Evolutionary conservation across 2,113 vertebrate species (phyloP).

Genomic region (Choloepus hoffmanni): DNA sequence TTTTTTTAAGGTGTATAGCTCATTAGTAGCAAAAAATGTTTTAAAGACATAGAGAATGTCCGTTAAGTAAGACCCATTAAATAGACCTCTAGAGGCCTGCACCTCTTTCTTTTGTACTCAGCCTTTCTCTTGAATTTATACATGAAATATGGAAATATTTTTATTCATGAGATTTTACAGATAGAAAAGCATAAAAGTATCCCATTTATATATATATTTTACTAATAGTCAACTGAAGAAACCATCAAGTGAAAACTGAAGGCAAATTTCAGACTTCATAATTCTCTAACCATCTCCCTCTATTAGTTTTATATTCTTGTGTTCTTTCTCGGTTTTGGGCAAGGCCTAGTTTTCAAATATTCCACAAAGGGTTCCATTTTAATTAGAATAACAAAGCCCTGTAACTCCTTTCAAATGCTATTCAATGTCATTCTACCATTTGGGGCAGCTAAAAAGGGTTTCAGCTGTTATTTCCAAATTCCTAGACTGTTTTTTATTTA

Average conservation of each 20-base stretch:
- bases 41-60: background rate
- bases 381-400: background rate
- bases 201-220: background rate
- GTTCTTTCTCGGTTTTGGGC: background rate
- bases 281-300: background rate
- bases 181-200: conserved; percentile 18
- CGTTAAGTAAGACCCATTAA: background rate
- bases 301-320: background rate
- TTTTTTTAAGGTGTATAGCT: background rate
- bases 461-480: conserved; percentile 18
- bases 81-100: background rate
- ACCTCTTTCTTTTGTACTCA: background rate
- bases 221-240: background rate
- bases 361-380: conserved; percentile 14
- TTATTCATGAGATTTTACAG: background rate
- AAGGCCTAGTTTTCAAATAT: conserved; percentile 16
- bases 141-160: background rate
- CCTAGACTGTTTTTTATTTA: background rate
- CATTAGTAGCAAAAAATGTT: background rate
- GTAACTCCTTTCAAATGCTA: conserved; percentile 1
- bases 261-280: conserved; percentile 36
- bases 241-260: conserved; percentile 12
- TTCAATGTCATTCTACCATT: background rate
- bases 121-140: background rate
- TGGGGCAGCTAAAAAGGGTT: background rate